These are phyloP conservation scores for Ichneumoninae sp. DNA, from an alignment of 2,888 invertebrate species.

Conservation along the genomic window DNA sequence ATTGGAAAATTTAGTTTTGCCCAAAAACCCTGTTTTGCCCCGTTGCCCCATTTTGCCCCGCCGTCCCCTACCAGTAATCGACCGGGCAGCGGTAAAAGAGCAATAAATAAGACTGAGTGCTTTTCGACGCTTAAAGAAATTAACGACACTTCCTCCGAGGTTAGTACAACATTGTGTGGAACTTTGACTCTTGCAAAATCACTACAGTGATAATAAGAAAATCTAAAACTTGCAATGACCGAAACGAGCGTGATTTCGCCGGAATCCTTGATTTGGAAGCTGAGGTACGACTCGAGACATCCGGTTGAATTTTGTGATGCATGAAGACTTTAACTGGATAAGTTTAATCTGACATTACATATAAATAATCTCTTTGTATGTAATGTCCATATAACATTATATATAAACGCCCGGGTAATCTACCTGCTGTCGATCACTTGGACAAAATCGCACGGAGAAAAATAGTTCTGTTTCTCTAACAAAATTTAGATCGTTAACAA, in stretches of 20 bases:
- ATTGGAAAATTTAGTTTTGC: too few relatives aligned
- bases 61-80: not conserved
- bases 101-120: not conserved
- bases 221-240: slow-evolving; percentile 16
- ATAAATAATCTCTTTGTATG: not conserved
- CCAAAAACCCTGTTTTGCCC: too few relatives aligned
- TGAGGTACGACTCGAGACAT: slow-evolving; percentile 8
- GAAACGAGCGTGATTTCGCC: not conserved
- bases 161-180: slow-evolving; percentile 8
- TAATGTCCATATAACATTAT: not conserved
- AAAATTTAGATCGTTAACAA: too few relatives aligned
- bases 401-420: slow-evolving; percentile 1
- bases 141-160: slow-evolving; percentile 1
- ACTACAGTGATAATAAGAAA: slow-evolving; percentile 11
- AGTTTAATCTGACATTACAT: slow-evolving; percentile 7
- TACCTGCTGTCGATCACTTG: not conserved
- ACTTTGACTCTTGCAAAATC: not conserved
- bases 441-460: too few relatives aligned
- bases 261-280: not conserved
- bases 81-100: not conserved
- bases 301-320: not conserved
- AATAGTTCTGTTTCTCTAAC: too few relatives aligned
- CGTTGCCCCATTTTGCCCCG: too few relatives aligned
- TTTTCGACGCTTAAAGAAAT: not conserved
- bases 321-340: not conserved